These are phyloP conservation scores for Leptopilina syphax DNA, from an alignment of 2,888 invertebrate genomes.

Conservation along the genomic window DNA sequence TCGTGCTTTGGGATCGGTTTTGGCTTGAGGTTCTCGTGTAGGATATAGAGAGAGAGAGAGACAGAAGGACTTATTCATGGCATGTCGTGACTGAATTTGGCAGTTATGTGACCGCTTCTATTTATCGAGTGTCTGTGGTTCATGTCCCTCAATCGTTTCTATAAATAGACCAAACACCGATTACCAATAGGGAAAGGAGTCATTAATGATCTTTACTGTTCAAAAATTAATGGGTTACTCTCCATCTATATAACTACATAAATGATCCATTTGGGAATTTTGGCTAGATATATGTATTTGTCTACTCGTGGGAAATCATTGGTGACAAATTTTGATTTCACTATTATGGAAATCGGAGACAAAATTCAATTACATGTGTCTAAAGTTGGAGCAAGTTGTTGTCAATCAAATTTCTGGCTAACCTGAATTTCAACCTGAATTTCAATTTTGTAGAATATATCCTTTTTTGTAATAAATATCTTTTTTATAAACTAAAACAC, in stretches of 20 bases:
- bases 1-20: constrained; percentile 37
- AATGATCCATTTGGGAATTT: background rate
- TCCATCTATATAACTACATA: no score
- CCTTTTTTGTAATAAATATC: no score
- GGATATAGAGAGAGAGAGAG: background rate
- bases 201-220: constrained; percentile 7
- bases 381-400: background rate
- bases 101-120: constrained; percentile 61
- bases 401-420: no score
- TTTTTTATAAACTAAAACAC: no score
- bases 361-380: background rate
- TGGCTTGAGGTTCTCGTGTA: constrained; percentile 47
- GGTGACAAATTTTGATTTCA: background rate
- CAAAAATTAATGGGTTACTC: background rate
- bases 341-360: background rate
- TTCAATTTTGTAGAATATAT: no score
- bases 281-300: background rate
- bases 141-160: constrained; percentile 9
- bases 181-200: background rate
- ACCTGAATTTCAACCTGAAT: no score
- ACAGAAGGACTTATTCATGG: constrained; percentile 64
- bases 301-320: background rate
- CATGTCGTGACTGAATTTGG: constrained; percentile 65
- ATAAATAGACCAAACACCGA: constrained; percentile 15
- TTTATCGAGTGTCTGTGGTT: constrained; percentile 53